Evolutionary conservation across 2,113 vertebrate genomes (phyloP), one percentile per base, ranked within the genome.

Genomic region (Notechis scutatus): DNA sequence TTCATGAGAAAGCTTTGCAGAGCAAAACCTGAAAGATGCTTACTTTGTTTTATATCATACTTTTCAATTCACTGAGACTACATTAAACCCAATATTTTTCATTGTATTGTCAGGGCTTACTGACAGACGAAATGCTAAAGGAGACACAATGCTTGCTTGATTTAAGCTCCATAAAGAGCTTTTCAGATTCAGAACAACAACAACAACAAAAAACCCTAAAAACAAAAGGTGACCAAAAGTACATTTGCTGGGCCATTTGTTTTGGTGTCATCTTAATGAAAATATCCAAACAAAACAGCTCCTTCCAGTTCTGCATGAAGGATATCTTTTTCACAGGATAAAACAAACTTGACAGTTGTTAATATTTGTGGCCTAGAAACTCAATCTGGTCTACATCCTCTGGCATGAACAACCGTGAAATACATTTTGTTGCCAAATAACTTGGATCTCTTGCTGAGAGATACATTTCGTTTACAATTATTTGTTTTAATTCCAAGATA

Each of bases 221-320:
- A 93, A 88, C 0, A 97, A 97, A 97, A 97, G 93, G 94, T 96
- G 91, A 96, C 96, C 93, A 93, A 97, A 97, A 97, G 96, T 95
- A 95, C 94, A 90, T 92, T 96, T 97, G 97, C 95, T 96, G 92
- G 96, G 98, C 97, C 98, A 98, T 98, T 98, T 96, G 95, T 97
- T 98, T 98, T 98, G 98, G 97, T 94, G 96, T 97, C 97, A 95
- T 97, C 96, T 97, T 21, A 97, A 97, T 97, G 97, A 97, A 96
- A 96, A 95, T 89, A 93, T 94, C 94, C 96, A 97, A 97, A 98
- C 95, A 95, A 95, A 97, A 96, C 94, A 96, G 95, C 95, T 93
- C 95, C 91, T 97, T 97, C 95, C 96, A 96, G 96, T 97, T 97
- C 97, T 96, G 56, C 42, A 52, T 1, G 90, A 96, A 96, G 97